A percentile compares a stretch with the other conserved stretches of the same genome.
Evolutionary conservation across 2,888 invertebrate species (phyloP).

Genomic region (Sinotaia quadrata): DNA sequence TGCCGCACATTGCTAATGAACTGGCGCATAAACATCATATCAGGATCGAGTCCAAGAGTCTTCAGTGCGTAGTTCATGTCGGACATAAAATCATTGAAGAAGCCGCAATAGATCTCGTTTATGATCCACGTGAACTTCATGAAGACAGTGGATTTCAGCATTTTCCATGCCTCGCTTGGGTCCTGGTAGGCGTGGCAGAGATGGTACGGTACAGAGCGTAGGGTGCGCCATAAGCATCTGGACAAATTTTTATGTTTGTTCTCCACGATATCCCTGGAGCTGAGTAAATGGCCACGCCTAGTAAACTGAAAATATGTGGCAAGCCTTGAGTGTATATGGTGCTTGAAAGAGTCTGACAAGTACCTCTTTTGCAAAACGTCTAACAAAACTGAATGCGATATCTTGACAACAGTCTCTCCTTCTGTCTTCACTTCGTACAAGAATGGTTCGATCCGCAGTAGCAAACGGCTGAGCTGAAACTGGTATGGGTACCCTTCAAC

Average conservation of each 20-base stretch:
- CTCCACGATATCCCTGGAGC: constrained; percentile 38
- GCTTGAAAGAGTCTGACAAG: constrained; percentile 29
- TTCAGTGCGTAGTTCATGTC: constrained; percentile 36
- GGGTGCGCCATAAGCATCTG: constrained; percentile 38
- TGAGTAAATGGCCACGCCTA: constrained; percentile 35
- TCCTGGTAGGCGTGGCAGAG: constrained; percentile 36
- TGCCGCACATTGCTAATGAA: constrained; percentile 24
- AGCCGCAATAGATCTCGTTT: constrained; percentile 40
- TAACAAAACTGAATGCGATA: constrained; percentile 23
- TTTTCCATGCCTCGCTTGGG: constrained; percentile 31
- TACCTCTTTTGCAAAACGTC: constrained; percentile 31
- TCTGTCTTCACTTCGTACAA: constrained; percentile 35
- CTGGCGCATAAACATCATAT: constrained; percentile 33
- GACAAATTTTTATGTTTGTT: constrained; percentile 29
- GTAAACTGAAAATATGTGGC: constrained; percentile 42
- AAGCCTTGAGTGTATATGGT: constrained; percentile 33
- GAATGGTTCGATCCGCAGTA: constrained; percentile 33
- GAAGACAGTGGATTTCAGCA: constrained; percentile 38
- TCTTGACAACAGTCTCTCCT: constrained; percentile 36
- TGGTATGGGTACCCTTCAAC: constrained; percentile 41
- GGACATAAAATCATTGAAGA: constrained; percentile 36
- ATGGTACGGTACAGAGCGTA: constrained; percentile 42
- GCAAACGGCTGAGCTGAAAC: constrained; percentile 34
- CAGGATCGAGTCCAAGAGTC: constrained; percentile 36
- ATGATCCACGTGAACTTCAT: constrained; percentile 41